Conservation (phyloP, 2,113 vertebrate species). For the Tretioscincus oriximinensis region DNA sequence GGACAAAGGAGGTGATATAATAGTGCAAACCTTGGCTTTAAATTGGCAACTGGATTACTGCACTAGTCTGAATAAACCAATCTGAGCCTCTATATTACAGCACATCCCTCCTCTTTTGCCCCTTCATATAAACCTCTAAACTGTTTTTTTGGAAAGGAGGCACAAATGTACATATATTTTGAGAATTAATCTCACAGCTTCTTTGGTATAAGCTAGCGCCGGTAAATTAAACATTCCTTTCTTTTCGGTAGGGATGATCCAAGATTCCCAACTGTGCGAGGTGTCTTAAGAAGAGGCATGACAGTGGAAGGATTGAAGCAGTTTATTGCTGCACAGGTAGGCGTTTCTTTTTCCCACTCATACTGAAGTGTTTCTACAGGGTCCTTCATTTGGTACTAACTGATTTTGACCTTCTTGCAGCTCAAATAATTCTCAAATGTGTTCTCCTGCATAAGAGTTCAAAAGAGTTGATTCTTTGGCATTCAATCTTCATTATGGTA, state of each 20-base stretch:
- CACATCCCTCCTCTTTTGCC: not conserved
- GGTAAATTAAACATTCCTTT: not conserved
- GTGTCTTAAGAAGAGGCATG: slow-evolving; percentile 95
- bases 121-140: not conserved
- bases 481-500: too few species aligned
- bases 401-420: not conserved
- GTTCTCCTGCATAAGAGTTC: not conserved
- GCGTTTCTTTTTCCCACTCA: slow-evolving; percentile 6
- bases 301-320: slow-evolving; percentile 97
- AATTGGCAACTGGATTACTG: too few species aligned
- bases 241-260: slow-evolving; percentile 88
- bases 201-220: not conserved
- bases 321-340: slow-evolving; percentile 96
- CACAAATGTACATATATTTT: not conserved
- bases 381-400: not conserved
- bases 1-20: too few species aligned
- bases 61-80: too few species aligned
- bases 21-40: too few species aligned
- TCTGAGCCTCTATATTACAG: not conserved
- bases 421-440: not conserved
- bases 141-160: not conserved
- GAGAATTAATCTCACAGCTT: not conserved
- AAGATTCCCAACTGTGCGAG: slow-evolving; percentile 96
- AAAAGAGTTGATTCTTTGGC: too few species aligned
- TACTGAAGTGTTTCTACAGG: not conserved